These are phyloP conservation scores for Endotricha flammealis DNA, from an alignment of 2,888 invertebrate species.

Conservation along the genomic window DNA sequence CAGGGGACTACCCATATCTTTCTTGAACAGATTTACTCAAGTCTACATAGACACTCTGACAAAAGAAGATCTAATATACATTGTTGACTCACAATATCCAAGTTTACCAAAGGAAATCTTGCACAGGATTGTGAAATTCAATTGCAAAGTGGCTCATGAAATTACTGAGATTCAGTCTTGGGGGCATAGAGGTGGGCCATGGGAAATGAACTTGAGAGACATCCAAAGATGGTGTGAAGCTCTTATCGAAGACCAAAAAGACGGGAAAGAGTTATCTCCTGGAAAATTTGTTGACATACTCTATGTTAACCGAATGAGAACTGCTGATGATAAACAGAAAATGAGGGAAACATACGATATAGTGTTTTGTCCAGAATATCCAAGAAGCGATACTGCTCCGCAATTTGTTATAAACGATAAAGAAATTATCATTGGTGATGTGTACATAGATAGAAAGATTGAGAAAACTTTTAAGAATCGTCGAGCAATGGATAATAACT, in stretches of 20 bases:
- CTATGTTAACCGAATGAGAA: slow-evolving; percentile 93
- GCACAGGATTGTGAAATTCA: slow-evolving; percentile 87
- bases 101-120: slow-evolving; percentile 79
- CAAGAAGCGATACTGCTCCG: slow-evolving; percentile 74
- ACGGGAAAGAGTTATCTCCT: slow-evolving; percentile 50
- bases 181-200: slow-evolving; percentile 92
- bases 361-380: slow-evolving; percentile 66
- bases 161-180: slow-evolving; percentile 81
- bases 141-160: slow-evolving; percentile 81
- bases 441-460: slow-evolving; percentile 59
- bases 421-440: slow-evolving; percentile 82
- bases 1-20: slow-evolving; percentile 96
- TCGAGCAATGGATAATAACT: slow-evolving; percentile 49
- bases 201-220: slow-evolving; percentile 98
- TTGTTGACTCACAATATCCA: slow-evolving; percentile 82
- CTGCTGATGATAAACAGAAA: slow-evolving; percentile 84
- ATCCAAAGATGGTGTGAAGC: slow-evolving; percentile 95
- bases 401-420: slow-evolving; percentile 78
- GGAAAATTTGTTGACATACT: slow-evolving; percentile 86
- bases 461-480: slow-evolving; percentile 55
- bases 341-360: slow-evolving; percentile 76
- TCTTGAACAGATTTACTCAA: slow-evolving; percentile 97
- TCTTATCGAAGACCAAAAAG: slow-evolving; percentile 63
- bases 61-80: slow-evolving; percentile 81
- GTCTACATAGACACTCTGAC: slow-evolving; percentile 84